Conservation (phyloP, 64 coral and sea anemone species). For the Montipora efflorescens region DNA sequence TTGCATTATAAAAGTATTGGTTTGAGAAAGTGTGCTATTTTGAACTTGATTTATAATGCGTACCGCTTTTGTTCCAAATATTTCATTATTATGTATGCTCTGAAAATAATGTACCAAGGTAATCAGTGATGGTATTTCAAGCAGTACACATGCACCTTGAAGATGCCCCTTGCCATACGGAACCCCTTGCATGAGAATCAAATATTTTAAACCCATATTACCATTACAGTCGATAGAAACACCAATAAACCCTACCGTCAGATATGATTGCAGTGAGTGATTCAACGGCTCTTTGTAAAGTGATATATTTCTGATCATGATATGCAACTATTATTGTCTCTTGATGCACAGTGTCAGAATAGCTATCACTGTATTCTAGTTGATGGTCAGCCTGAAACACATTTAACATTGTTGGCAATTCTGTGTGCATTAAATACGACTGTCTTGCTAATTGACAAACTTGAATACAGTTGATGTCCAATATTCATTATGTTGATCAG, state of each 20-base stretch:
- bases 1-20: neutral
- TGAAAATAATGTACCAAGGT: conserved; percentile 48
- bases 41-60: conserved; percentile 11
- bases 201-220: conserved; percentile 43
- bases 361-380: conserved; percentile 45
- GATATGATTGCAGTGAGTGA: conserved; percentile 8
- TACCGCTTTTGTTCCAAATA: conserved; percentile 41
- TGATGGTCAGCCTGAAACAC: conserved; percentile 26
- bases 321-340: conserved; percentile 6
- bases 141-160: conserved; percentile 59
- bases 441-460: neutral
- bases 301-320: neutral
- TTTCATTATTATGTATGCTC: conserved; percentile 40
- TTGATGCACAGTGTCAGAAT: conserved; percentile 26
- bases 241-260: conserved; percentile 43
- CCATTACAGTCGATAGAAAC: conserved; percentile 50
- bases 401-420: conserved; percentile 23
- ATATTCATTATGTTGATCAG: conserved; percentile 34
- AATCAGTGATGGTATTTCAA: conserved; percentile 34
- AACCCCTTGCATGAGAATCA: conserved; percentile 46
- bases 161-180: conserved; percentile 1
- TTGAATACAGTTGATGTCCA: conserved; percentile 33
- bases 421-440: conserved; percentile 2
- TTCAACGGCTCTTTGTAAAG: conserved; percentile 43
- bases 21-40: conserved; percentile 29